phyloP scores from a whole-genome alignment of 2,113 vertebrate genomes.

The Puffinus mauretanicus region DNA sequence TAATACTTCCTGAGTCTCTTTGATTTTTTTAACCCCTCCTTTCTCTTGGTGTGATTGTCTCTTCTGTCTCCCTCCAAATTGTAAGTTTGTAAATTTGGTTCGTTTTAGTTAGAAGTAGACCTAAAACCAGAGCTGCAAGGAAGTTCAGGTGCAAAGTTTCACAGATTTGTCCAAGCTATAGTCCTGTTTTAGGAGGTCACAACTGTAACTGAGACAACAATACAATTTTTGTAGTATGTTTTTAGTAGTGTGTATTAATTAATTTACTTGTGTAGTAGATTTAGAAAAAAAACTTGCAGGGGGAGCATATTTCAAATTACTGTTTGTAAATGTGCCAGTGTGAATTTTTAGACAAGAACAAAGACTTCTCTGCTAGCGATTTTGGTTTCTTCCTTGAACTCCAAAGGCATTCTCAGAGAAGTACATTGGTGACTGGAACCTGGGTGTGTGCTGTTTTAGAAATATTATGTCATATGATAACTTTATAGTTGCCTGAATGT shows the following conservation, averaged over 20 bases:
- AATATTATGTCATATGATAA: background rate
- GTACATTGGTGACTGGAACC: background rate
- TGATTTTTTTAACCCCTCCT: background rate
- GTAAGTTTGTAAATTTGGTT: background rate
- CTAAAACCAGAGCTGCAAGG: background rate
- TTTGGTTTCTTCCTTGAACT: background rate
- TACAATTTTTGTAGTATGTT: background rate
- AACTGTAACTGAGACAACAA: background rate
- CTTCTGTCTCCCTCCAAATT: background rate
- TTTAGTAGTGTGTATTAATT: background rate
- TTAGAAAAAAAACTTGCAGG: background rate
- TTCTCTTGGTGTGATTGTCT: background rate
- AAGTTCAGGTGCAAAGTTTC: background rate
- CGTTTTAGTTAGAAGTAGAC: background rate
- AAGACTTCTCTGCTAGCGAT: accelerated
- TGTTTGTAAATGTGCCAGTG: background rate
- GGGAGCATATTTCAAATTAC: background rate
- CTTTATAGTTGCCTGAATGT: background rate
- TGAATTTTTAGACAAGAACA: background rate
- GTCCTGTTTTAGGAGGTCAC: background rate
- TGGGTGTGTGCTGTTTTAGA: background rate
- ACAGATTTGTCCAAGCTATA: background rate
- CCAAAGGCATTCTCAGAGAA: background rate
- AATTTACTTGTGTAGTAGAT: background rate
- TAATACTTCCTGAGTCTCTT: background rate